Conservation (phyloP, 2,888 invertebrate species). For the Bembecia ichneumoniformis region DNA sequence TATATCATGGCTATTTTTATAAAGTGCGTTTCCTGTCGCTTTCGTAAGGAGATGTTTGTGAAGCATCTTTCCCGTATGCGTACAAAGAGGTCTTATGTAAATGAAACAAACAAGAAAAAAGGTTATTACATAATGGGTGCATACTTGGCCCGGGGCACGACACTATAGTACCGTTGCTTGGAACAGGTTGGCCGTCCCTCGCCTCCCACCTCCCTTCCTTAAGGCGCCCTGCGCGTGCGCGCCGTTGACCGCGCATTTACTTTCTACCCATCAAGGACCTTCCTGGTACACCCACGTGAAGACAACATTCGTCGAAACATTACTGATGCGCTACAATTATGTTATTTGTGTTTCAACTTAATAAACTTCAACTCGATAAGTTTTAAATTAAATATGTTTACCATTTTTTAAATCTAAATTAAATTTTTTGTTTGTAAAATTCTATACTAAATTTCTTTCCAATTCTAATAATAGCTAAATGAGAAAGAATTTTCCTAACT, state of each 20-base stretch:
- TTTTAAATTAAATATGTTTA: too few species aligned
- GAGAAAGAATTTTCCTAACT: too few species aligned
- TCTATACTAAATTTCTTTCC: too few species aligned
- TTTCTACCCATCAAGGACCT: constrained; percentile 68
- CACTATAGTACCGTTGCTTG: constrained; percentile 56
- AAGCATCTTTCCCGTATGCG: too few species aligned
- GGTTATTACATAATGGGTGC: constrained; percentile 67
- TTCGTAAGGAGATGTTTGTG: neutral
- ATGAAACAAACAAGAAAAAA: constrained; percentile 25
- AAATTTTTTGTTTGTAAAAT: too few species aligned
- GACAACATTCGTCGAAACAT: constrained; percentile 8
- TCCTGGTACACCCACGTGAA: constrained; percentile 30
- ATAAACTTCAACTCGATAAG: neutral
- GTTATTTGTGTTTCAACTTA: neutral
- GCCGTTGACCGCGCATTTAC: constrained; percentile 55
- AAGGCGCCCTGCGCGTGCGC: constrained; percentile 28
- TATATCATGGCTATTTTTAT: constrained; percentile 34
- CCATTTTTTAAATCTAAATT: too few species aligned
- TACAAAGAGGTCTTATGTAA: too few species aligned
- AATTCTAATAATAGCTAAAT: too few species aligned
- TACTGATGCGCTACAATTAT: neutral
- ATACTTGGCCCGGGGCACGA: constrained; percentile 46
- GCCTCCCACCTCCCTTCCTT: constrained; percentile 13
- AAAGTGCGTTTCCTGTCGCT: constrained; percentile 13
- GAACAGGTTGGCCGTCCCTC: constrained; percentile 56